Base-by-base conservation (phyloP, 2,888 invertebrate species). In the Epirrhoe tristata region DNA sequence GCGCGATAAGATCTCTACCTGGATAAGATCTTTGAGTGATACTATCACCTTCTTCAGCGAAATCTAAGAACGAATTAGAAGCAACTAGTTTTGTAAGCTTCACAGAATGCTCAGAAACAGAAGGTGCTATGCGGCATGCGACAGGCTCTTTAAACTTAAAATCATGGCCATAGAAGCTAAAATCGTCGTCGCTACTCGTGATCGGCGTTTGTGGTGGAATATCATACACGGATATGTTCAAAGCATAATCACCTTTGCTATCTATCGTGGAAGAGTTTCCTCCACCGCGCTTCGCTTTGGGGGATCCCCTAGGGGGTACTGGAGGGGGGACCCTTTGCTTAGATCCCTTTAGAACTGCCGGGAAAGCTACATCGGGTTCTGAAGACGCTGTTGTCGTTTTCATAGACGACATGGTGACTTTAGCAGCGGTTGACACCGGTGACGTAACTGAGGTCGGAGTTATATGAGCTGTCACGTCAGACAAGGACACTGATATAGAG, bases 301-400 rank as follows among this genome's bases (percentile, higher is more conserved):
- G 96, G 32, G 96, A 96, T 65, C 97, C 97, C 79, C 98, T 94
- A 4, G 98, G 98, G 62, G 98, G 98, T 59, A 98, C 98, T 24
- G 98, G 98, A 62, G 98, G 98, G 51, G 98, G 98, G 50, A 97
- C 95, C 88, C 96, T 96, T 77, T 96, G 95, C 88, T 96, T 96
- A 51, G 95, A 94, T 80, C 96, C 96, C 88, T 96, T 96, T 81
- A 97, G 92, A 58, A 97, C 96, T 58, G 96, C 96, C 58, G 97
- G 97, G 86, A 96, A 96, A 62, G 95, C 95, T 71, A 94, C 87
- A 60, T 94, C 93, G 2, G 94, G 94, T 61, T 95, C 94, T 39
- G 94, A 87, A 36, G 76, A 81, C 54, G 87, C 78, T 61, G 83
- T 74, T 3, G 85, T 81, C 60, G 86, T 82, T 77, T 90, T 89